Evolutionary conservation across 2,113 vertebrate species (phyloP).

Genomic region (Oenanthe melanoleuca): DNA sequence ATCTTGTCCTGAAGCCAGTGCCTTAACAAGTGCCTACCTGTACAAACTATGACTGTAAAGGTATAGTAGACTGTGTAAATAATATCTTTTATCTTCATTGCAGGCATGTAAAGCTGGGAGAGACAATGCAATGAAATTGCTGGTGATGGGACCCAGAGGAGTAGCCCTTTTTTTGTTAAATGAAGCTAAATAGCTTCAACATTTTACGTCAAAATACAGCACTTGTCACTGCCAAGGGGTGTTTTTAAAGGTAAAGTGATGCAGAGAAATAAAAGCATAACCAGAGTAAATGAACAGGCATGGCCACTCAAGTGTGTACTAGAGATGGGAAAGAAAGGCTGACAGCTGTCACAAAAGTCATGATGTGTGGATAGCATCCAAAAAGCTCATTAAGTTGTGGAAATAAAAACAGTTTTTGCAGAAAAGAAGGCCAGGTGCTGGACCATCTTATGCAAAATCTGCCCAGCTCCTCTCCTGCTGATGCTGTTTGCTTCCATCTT

Average conservation of each 20-base stretch:
- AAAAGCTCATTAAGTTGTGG: background rate
- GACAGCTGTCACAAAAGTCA: background rate
- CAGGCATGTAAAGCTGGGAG: background rate
- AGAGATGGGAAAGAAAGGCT: background rate
- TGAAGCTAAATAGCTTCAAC: background rate
- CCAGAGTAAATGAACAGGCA: background rate
- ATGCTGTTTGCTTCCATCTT: background rate
- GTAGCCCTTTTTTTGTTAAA: background rate
- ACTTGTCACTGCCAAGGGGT: background rate
- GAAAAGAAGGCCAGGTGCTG: background rate
- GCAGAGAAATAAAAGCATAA: background rate
- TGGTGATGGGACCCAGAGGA: background rate
- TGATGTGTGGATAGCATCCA: rapidly evolving
- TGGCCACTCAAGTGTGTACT: background rate
- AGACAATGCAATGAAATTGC: background rate
- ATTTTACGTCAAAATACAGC: background rate
- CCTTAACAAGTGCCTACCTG: background rate
- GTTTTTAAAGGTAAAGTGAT: background rate
- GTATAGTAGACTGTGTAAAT: background rate
- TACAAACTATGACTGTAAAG: background rate
- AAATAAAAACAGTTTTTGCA: background rate
- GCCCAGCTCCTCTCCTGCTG: background rate
- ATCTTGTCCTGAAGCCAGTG: background rate
- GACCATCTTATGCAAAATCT: background rate
- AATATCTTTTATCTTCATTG: background rate